These are phyloP conservation scores for Aphis gossypii DNA, from an alignment of 1,140 invertebrate genomes.

Conservation along the genomic window DNA sequence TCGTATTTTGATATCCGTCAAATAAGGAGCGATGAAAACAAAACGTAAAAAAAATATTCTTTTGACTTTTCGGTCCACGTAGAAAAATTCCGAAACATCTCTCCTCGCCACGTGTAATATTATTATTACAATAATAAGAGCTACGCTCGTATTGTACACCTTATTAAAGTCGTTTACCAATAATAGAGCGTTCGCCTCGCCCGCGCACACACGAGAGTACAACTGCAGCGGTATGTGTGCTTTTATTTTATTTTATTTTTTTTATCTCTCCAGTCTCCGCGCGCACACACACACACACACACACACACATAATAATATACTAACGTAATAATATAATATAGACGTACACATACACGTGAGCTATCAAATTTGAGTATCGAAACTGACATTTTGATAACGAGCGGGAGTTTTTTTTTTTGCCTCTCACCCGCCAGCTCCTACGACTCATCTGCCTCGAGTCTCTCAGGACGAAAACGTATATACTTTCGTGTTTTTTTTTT, in stretches of 20 bases:
- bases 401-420: neutral
- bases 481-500: neutral
- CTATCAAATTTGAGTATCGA: neutral
- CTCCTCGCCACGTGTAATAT: neutral
- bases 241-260: neutral
- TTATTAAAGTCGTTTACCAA: neutral
- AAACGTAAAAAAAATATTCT: neutral
- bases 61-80: neutral
- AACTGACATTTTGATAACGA: conserved; percentile 45
- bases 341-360: neutral
- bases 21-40: neutral
- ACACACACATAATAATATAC: neutral
- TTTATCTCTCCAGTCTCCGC: neutral
- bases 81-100: neutral
- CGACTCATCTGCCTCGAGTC: neutral
- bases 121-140: neutral
- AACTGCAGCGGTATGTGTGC: neutral
- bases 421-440: neutral
- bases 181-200: neutral
- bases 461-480: conserved; percentile 1
- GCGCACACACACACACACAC: neutral
- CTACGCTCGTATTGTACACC: too few relatives aligned
- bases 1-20: neutral
- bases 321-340: neutral
- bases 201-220: too few relatives aligned